Conservation (phyloP, 1,140 invertebrate species). For the Diabrotica undecimpunctata region DNA sequence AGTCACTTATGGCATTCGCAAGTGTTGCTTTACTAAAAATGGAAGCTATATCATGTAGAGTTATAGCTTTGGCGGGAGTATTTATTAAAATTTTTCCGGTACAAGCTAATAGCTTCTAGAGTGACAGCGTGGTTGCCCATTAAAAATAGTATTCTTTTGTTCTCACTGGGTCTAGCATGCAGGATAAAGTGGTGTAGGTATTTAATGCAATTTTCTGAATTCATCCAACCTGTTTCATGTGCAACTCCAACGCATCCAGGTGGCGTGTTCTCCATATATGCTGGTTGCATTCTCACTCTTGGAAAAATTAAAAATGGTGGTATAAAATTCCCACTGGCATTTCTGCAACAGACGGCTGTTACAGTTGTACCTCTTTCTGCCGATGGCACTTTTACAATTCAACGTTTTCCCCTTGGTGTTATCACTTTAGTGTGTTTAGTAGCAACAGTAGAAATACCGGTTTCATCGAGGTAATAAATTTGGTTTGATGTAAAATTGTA, state of each 20-base stretch:
- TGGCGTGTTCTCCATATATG: neutral
- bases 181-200: neutral
- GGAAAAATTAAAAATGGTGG: conserved; percentile 27
- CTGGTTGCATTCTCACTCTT: too few species aligned
- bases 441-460: conserved; percentile 46
- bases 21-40: conserved; percentile 4
- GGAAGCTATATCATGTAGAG: conserved; percentile 10
- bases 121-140: conserved; percentile 47
- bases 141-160: conserved; percentile 44
- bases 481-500: conserved; percentile 23
- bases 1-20: conserved; percentile 15
- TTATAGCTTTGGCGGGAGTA: conserved; percentile 13
- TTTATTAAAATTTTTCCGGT: conserved; percentile 37
- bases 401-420: too few species aligned
- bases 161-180: conserved; percentile 20
- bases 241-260: conserved; percentile 7
- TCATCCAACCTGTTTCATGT: conserved; percentile 15
- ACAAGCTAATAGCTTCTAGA: conserved; percentile 29
- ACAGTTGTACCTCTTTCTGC: conserved; percentile 20
- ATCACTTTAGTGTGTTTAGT: conserved; percentile 43
- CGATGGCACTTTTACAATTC: too few species aligned
- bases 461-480: conserved; percentile 49
- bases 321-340: conserved; percentile 37
- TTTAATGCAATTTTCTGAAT: conserved; percentile 6
- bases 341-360: conserved; percentile 37